Percentiles rank a stretch among this genome's conserved stretches.
Conservation (phyloP, 2,113 vertebrate genomes). For the Laterallus jamaicensis region DNA sequence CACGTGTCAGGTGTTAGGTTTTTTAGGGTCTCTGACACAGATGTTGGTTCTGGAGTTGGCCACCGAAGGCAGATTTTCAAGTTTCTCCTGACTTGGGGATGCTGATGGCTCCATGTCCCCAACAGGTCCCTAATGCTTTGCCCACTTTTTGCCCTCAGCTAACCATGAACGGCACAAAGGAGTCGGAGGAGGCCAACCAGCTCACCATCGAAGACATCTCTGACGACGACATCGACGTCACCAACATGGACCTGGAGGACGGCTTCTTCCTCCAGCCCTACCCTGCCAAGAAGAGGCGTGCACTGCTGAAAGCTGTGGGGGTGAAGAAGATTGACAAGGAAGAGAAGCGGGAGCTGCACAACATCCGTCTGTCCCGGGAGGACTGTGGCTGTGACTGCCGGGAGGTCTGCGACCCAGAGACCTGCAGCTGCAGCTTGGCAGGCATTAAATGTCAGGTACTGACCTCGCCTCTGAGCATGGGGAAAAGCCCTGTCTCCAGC, state of each 20-base stretch:
- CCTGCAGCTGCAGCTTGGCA: conserved; percentile 90
- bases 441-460: conserved; percentile 97
- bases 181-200: conserved; percentile 83
- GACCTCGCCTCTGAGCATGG: accelerated
- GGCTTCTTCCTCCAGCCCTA: conserved; percentile 90
- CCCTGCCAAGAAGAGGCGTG: conserved; percentile 84
- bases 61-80: neutral
- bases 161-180: conserved; percentile 83
- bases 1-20: neutral
- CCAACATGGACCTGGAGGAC: conserved; percentile 78
- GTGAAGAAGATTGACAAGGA: conserved; percentile 94
- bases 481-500: accelerated
- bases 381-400: conserved; percentile 93
- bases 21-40: neutral
- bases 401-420: conserved; percentile 92
- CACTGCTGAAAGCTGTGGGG: conserved; percentile 86
- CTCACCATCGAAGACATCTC: conserved; percentile 90
- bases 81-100: neutral
- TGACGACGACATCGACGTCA: conserved; percentile 82
- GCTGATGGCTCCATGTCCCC: neutral
- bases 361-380: conserved; percentile 88
- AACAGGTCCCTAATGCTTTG: neutral
- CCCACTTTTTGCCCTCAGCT: conserved; percentile 70
- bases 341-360: conserved; percentile 92
- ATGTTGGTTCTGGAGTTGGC: neutral